A percentile compares a stretch with the other conserved stretches of the same genome.
These are phyloP conservation scores for Desmodus rotundus DNA, from an alignment of 2,113 vertebrate species.

Conservation along the genomic window DNA sequence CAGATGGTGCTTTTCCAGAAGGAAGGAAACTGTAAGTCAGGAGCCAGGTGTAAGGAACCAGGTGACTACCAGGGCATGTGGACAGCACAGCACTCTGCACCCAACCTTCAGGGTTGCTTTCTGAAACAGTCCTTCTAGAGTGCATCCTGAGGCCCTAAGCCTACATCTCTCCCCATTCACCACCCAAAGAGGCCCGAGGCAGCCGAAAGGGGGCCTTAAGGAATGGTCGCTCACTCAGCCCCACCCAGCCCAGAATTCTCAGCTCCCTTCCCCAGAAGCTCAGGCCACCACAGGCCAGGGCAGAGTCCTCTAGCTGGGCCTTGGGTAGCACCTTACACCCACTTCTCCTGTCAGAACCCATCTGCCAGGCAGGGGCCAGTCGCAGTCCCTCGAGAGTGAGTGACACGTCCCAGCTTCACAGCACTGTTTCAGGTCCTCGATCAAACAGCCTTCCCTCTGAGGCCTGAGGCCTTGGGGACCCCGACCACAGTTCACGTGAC, in stretches of 20 bases:
- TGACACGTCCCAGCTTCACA: rapidly evolving
- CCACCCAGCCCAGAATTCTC: neutral
- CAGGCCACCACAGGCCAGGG: rapidly evolving
- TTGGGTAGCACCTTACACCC: rapidly evolving
- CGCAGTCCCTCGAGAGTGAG: rapidly evolving
- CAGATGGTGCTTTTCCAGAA: neutral
- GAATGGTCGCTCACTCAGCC: neutral
- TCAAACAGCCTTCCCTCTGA: neutral
- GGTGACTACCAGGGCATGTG: neutral
- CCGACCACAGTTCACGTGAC: rapidly evolving
- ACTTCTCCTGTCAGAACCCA: neutral
- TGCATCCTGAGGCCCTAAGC: neutral
- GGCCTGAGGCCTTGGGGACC: neutral
- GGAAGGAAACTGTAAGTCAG: neutral
- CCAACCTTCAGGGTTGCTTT: neutral
- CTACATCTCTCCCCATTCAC: neutral
- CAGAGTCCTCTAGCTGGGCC: neutral
- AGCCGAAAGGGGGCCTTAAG: neutral
- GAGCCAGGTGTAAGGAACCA: neutral
- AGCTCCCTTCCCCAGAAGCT: neutral
- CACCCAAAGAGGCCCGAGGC: neutral
- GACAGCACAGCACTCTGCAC: neutral
- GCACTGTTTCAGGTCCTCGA: neutral
- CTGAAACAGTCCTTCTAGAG: neutral
- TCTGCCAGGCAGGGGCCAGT: neutral